phyloP scores from a whole-genome alignment of 2,888 invertebrate genomes.

The Tipula vernalis region DNA sequence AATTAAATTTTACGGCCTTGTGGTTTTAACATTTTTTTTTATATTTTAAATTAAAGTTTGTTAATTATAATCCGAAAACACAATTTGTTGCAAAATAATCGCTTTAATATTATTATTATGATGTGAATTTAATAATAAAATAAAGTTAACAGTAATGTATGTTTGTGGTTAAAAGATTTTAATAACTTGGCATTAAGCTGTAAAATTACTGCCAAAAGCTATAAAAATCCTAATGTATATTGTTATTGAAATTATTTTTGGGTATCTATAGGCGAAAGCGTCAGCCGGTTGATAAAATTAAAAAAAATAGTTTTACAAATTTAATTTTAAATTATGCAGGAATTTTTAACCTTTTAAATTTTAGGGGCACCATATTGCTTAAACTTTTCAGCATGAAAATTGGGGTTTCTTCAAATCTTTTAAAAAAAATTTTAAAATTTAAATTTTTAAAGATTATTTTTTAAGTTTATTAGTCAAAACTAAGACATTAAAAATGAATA shows the following conservation, averaged over 20 bases:
- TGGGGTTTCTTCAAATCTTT: too few species aligned
- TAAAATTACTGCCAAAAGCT: background rate
- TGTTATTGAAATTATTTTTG: background rate
- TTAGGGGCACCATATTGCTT: background rate
- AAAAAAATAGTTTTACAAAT: background rate
- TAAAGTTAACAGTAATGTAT: background rate
- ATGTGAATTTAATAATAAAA: background rate
- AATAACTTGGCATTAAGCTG: background rate
- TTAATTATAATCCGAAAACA: background rate
- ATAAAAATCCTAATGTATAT: background rate
- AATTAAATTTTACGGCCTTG: background rate
- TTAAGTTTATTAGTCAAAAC: too few species aligned
- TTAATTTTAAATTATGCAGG: background rate
- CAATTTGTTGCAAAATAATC: background rate
- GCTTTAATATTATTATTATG: background rate
- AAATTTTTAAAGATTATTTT: too few species aligned
- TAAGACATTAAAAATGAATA: too few species aligned
- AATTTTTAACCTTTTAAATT: background rate
- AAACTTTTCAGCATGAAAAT: too few species aligned
- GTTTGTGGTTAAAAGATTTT: background rate
- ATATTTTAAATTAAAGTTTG: background rate
- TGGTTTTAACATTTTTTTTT: background rate
- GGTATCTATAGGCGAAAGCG: background rate
- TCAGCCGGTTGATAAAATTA: background rate
- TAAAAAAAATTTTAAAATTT: too few species aligned